These are phyloP conservation scores for Turnix velox DNA, from an alignment of 2,113 vertebrate species.

Conservation along the genomic window DNA sequence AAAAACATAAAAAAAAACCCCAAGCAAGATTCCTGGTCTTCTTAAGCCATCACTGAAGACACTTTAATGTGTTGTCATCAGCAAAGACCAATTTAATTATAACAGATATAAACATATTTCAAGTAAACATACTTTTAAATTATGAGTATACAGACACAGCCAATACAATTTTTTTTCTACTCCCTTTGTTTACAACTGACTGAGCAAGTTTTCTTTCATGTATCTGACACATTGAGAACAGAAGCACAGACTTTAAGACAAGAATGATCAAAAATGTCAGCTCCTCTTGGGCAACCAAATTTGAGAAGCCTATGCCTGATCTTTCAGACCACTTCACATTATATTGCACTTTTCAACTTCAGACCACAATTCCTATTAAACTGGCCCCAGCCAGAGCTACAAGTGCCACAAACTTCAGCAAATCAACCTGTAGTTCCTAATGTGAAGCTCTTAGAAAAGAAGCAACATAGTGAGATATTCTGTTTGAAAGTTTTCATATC, in stretches of 20 bases:
- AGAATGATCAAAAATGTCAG: slow-evolving; percentile 17
- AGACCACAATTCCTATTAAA: background rate
- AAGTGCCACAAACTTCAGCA: background rate
- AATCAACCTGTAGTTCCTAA: background rate
- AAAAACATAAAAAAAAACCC: too few species aligned
- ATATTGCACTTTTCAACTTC: background rate
- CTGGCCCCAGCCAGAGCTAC: background rate
- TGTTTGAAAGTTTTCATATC: background rate
- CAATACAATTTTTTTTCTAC: background rate
- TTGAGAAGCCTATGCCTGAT: background rate
- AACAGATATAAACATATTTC: background rate
- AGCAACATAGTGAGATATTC: background rate
- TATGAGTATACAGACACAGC: background rate
- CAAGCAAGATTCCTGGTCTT: background rate
- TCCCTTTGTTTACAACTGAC: background rate
- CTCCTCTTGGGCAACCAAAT: background rate
- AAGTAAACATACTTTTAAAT: background rate
- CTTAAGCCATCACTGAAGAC: background rate
- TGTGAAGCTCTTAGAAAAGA: background rate
- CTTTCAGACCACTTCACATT: background rate
- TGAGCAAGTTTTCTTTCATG: background rate
- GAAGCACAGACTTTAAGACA: background rate
- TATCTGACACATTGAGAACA: slow-evolving; percentile 6
- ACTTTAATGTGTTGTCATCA: background rate
- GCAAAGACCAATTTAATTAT: rapidly evolving